Evolutionary conservation across 2,113 vertebrate genomes (phyloP), one percentile per base, ranked within the genome.

Genomic region (Parus major): DNA sequence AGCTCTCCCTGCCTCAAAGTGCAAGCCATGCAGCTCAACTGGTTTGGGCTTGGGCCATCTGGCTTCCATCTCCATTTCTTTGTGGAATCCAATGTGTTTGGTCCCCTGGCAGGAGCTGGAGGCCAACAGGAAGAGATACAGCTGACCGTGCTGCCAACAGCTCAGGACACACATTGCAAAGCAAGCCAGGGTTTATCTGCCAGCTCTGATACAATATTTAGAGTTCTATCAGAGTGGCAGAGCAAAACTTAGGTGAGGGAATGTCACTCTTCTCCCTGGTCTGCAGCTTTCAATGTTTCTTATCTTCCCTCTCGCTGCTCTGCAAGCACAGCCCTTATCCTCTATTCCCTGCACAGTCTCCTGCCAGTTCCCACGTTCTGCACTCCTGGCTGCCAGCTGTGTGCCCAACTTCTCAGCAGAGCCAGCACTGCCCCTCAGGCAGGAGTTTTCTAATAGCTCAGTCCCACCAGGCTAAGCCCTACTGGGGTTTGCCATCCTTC

Each of bases 241-340:
- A 91, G 81, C 84, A 91, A 55, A 91, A 78, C 87, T 86, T 84
- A 14, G 39, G 44, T 31, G 73, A 66, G 52, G 20, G 61, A 84
- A 50, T n/a, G 69, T 84, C 90, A 44, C 35, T 89, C 78, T n/a
- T 64, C 23, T 89, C 60, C 47, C 27, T 60, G 72, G 20, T 42
- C 70, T 52, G 6, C 81, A 91, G 93, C 81, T 68, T 86, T 29
- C 47, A 35, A 8, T 15, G 56, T 63, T 86, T 82, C 93, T 81
- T 83, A 77, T 77, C 93, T 89, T 50, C 35, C 15, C 56, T 70
- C 60, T 65, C 42, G 60, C 77, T 91, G 68, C 72, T 94, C 47
- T 88, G 86, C 87, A 73, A 29, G 29, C 52, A 55, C 42, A 47
- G 33, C 55, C 50, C 29, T 49, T 59, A 12, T 4, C 7, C 29